phyloP scores from a whole-genome alignment of 2,797 vertebrate genomes.

The Apogon hyalosoma region DNA sequence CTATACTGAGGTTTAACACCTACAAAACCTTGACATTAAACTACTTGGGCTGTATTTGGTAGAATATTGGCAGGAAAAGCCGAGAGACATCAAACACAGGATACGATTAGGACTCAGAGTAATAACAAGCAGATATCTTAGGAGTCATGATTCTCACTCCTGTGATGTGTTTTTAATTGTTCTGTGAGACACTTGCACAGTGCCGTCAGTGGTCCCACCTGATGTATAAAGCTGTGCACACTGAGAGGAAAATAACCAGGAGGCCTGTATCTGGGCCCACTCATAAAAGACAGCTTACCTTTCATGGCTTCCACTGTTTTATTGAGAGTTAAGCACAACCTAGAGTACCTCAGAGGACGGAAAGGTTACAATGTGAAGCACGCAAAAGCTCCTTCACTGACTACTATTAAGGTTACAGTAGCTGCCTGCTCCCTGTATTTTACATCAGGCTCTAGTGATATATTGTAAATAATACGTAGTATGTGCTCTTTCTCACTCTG shows the following conservation, averaged over 20 bases:
- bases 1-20: not conserved
- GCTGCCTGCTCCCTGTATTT: constrained; percentile 51
- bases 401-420: constrained; percentile 56
- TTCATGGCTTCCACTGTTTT: constrained; percentile 76
- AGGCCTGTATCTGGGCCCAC: constrained; percentile 72
- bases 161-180: constrained; percentile 75
- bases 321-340: constrained; percentile 60
- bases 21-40: constrained; percentile 8
- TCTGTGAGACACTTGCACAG: constrained; percentile 51
- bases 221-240: constrained; percentile 53
- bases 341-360: constrained; percentile 38
- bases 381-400: constrained; percentile 33
- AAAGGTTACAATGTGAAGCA: constrained; percentile 66
- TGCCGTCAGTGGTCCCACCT: constrained; percentile 53
- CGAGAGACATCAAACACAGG: constrained; percentile 20
- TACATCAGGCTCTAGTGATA: constrained; percentile 29
- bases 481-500: constrained; percentile 39
- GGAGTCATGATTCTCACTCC: constrained; percentile 52
- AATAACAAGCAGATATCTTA: constrained; percentile 63
- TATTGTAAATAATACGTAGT: constrained; percentile 53
- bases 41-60: not conserved
- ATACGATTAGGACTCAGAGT: constrained; percentile 46
- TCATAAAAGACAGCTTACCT: constrained; percentile 80
- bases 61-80: constrained; percentile 17
- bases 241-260: constrained; percentile 64